A percentile compares a stretch with the other conserved stretches of the same genome.
Conservation (phyloP, 2,113 vertebrate species). For the Eulemur rufifrons region DNA sequence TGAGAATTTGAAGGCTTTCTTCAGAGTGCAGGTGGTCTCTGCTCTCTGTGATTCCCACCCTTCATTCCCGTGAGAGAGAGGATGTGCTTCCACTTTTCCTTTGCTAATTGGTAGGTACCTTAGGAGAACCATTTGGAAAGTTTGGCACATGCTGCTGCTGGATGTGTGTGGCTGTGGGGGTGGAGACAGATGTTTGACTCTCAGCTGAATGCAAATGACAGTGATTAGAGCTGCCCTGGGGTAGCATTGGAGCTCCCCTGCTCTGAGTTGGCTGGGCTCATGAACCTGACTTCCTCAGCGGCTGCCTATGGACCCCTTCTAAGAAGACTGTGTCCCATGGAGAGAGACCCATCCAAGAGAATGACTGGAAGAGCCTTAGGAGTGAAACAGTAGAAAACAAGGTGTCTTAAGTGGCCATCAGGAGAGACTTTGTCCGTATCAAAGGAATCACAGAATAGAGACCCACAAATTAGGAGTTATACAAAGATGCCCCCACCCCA, state of each 20-base stretch:
- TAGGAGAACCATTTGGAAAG: neutral
- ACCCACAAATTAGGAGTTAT: too few species aligned
- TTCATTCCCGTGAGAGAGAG: rapidly evolving
- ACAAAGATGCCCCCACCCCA: neutral
- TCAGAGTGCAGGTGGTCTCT: neutral
- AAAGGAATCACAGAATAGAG: neutral
- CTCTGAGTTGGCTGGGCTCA: neutral
- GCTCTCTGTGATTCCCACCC: rapidly evolving
- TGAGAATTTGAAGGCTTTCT: neutral
- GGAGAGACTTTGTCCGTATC: neutral
- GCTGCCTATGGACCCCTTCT: rapidly evolving
- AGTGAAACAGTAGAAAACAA: neutral
- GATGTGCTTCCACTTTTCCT: neutral
- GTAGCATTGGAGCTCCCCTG: neutral
- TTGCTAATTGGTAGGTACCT: neutral
- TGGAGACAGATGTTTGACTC: neutral
- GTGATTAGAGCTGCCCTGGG: too few species aligned
- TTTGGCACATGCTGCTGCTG: neutral
- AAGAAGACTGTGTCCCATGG: neutral
- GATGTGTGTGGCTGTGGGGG: neutral
- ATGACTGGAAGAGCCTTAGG: neutral
- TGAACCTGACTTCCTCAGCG: neutral
- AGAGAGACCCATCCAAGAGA: neutral
- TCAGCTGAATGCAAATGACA: neutral
- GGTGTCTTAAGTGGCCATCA: neutral